phyloP scores from a whole-genome alignment of 1,140 invertebrate species.

The Saxidomus purpurata region DNA sequence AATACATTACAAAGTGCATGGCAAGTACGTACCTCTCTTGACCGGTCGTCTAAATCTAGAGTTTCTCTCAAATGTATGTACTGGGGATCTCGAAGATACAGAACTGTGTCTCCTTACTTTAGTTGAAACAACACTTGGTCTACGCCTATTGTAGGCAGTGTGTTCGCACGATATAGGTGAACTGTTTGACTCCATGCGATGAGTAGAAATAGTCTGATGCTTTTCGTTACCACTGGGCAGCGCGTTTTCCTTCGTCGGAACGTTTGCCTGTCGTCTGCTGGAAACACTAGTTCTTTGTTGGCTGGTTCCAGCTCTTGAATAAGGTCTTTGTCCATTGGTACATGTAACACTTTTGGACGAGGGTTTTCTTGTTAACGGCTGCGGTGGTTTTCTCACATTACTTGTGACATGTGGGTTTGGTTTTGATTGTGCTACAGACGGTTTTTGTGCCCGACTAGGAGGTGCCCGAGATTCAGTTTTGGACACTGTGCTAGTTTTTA shows the following conservation, averaged over 20 bases:
- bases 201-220: no score
- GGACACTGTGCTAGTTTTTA: not conserved
- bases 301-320: not conserved
- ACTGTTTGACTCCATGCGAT: no score
- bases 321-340: not conserved
- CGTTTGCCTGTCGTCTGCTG: not conserved
- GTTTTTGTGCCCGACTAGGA: not conserved
- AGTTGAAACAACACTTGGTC: conserved; percentile 47
- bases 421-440: not conserved
- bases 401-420: not conserved
- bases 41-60: conserved; percentile 22
- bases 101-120: conserved; percentile 39
- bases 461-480: not conserved
- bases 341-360: not conserved
- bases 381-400: not conserved
- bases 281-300: not conserved
- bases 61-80: not conserved
- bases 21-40: conserved; percentile 36
- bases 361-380: not conserved
- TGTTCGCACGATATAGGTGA: not conserved
- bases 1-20: no score
- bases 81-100: not conserved
- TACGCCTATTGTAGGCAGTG: not conserved
- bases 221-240: no score
- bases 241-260: not conserved